phyloP scores from a whole-genome alignment of 1,140 invertebrate genomes.

The Drosophila orosa region DNA sequence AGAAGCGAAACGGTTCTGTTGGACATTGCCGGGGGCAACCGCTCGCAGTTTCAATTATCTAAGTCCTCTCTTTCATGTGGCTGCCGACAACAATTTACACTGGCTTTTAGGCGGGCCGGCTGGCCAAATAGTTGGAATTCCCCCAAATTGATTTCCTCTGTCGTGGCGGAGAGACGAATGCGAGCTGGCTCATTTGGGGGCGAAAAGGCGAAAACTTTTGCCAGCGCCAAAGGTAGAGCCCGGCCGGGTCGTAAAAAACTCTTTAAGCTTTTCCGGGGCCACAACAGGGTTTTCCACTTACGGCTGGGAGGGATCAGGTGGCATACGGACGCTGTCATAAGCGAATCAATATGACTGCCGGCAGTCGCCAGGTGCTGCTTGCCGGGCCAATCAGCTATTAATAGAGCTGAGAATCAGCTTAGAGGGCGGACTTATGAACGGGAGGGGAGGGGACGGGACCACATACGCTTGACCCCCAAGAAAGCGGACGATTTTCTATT shows the following conservation, averaged over 20 bases:
- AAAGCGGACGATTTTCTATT: constrained; percentile 44
- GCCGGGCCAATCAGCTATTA: constrained; percentile 65
- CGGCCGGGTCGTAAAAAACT: constrained; percentile 42
- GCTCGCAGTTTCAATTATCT: constrained; percentile 75
- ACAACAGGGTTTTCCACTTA: constrained; percentile 70
- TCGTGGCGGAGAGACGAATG: constrained; percentile 39
- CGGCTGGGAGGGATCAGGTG: constrained; percentile 33
- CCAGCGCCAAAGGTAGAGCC: constrained; percentile 42
- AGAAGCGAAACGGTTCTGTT: constrained; percentile 2
- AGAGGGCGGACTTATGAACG: constrained; percentile 49
- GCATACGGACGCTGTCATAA: constrained; percentile 55
- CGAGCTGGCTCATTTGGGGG: constrained; percentile 38
- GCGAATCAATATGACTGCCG: constrained; percentile 53
- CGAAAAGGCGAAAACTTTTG: constrained; percentile 23
- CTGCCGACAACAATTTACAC: constrained; percentile 54
- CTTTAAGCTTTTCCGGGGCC: constrained; percentile 38
- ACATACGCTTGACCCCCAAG: constrained; percentile 27
- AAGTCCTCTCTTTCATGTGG: constrained; percentile 72
- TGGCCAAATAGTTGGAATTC: constrained; percentile 57
- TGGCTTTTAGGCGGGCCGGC: constrained; percentile 32
- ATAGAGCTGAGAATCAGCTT: constrained; percentile 58
- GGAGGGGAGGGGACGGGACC: constrained; percentile 16
- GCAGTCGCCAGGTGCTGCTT: constrained; percentile 49
- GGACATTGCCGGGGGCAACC: constrained; percentile 40
- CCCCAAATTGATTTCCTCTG: constrained; percentile 67